phyloP scores from a whole-genome alignment of 2,113 vertebrate species.

The Bubo blakistoni region DNA sequence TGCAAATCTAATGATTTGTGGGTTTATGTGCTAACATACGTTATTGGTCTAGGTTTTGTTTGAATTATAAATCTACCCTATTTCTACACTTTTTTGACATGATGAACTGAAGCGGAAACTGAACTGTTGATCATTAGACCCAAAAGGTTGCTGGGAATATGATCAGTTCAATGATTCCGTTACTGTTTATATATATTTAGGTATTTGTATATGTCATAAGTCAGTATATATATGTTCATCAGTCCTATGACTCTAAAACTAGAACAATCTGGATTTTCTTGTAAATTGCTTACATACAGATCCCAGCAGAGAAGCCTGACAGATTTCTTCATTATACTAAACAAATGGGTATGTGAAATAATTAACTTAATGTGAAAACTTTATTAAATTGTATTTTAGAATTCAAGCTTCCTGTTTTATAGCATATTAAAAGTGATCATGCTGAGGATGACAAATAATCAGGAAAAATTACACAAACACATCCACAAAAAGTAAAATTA shows the following conservation, averaged over 20 bases:
- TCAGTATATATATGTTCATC: background rate
- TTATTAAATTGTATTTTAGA: background rate
- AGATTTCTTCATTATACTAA: background rate
- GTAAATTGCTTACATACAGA: background rate
- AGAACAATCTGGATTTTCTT: background rate
- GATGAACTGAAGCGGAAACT: background rate
- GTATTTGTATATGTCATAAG: background rate
- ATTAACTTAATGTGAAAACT: background rate
- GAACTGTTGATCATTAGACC: background rate
- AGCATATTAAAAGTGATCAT: background rate
- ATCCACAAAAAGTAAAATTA: background rate
- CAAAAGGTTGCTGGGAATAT: background rate
- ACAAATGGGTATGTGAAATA: background rate
- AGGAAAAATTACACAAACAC: background rate
- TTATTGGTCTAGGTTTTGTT: background rate
- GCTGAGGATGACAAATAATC: background rate
- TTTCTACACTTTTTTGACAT: background rate
- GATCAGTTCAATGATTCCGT: background rate
- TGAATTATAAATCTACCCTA: background rate
- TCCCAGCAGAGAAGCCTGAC: background rate
- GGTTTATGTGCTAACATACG: background rate
- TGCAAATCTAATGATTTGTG: background rate
- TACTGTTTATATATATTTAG: background rate
- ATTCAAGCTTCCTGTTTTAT: background rate
- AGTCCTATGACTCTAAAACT: background rate